Evolutionary conservation across 2,113 vertebrate genomes (phyloP).

Genomic region (Gnathonemus longibarbis): DNA sequence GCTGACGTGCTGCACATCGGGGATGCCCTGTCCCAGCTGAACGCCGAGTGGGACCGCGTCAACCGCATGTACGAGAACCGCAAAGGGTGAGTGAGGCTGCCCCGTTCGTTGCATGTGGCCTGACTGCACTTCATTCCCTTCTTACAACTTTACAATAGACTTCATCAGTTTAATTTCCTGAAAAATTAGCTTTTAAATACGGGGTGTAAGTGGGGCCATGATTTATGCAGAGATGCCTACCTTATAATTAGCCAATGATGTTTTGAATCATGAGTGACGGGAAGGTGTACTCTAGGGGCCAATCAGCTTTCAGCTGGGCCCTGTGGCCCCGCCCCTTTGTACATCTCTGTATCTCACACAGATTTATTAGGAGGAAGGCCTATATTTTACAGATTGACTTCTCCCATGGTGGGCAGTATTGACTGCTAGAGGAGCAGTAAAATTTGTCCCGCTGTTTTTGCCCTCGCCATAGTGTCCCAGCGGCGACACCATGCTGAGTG

Average conservation of each 20-base stretch:
- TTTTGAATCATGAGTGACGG: not conserved
- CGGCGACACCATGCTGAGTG: not conserved
- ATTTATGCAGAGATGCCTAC: not conserved
- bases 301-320: not conserved
- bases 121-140: not conserved
- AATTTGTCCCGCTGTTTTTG: not conserved
- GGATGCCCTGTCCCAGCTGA: constrained; percentile 76
- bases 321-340: not conserved
- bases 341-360: not conserved
- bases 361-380: not conserved
- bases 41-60: constrained; percentile 85
- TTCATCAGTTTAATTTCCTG: not conserved
- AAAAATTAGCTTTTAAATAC: not conserved
- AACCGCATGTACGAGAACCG: constrained; percentile 81
- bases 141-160: not conserved
- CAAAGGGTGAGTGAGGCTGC: constrained; percentile 77
- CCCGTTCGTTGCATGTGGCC: not conserved
- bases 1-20: constrained; percentile 75
- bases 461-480: not conserved
- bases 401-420: not conserved
- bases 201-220: not conserved
- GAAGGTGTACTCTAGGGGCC: not conserved
- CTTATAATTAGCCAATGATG: not conserved
- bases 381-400: not conserved
- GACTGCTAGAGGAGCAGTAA: not conserved